Base-by-base conservation (phyloP, 2,888 invertebrate species). In the Eupelmus urozonus region DNA sequence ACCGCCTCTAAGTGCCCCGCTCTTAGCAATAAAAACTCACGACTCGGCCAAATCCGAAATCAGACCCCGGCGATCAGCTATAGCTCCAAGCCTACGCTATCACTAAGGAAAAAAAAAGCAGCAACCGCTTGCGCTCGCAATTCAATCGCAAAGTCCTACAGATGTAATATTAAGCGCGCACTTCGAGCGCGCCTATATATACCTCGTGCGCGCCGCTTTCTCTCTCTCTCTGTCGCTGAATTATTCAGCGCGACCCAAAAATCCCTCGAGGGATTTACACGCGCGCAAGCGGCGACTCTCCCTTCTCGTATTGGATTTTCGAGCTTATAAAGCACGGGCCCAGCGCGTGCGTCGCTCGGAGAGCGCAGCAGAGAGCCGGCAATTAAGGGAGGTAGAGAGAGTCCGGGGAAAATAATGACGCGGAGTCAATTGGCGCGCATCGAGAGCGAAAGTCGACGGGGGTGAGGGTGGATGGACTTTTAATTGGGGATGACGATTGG, bases 181-280 rank as follows among this genome's bases (percentile, higher is more conserved):
- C 40, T 51, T 65, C n/a, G n/a, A n/a, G n/a, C n/a, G n/a, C n/a
- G n/a, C n/a, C n/a, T n/a, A n/a, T n/a, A n/a, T n/a, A n/a, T n/a
- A n/a, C n/a, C 34, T 25, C 65, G 7, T 27, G 27, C 7, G 42
- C 27, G 59, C 34, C 9, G n/a, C n/a, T 34, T 34, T 34, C 34
- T 65, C 34, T 23, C 63, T 7, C 42, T 40, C 49, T 49, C 49
- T n/a, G 4, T 13, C 49, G 16, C 53, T 76, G 53, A 79, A 79
- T 79, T 49, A 79, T 79, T 72, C 79, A 79, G 60, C 45, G 76
- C 76, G 76, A 76, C 65, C 73, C 73, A 73, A 76, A 79, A 79
- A 73, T 79, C 79, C 76, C 76, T 73, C 69, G 45, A 70, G 76
- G 79, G 79, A 79, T 67, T 34, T 25, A 34, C 40, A 51, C 59